Conservation (phyloP, 2,888 invertebrate species). For the Dione vanillae region DNA sequence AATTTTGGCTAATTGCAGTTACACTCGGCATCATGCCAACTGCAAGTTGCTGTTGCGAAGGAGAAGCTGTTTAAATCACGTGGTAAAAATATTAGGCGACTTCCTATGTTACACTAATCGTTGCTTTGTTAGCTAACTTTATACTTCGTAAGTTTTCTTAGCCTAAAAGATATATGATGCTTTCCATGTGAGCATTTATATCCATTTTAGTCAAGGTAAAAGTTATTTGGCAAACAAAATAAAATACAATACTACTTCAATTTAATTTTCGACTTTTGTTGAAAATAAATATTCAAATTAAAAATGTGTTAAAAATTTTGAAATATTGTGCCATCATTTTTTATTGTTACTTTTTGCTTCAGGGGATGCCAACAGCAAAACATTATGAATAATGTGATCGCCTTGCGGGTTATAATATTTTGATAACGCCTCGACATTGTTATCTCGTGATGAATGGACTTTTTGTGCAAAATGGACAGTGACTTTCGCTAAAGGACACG, state of each 20-base stretch:
- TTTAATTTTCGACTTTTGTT: neutral
- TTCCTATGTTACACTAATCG: conserved; percentile 53
- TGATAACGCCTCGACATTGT: conserved; percentile 80
- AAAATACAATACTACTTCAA: neutral
- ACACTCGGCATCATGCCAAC: conserved; percentile 72
- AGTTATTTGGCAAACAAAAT: neutral
- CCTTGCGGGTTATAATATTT: conserved; percentile 74
- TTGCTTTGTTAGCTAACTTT: neutral
- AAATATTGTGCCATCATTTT: conserved; percentile 13
- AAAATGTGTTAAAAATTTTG: conserved; percentile 8
- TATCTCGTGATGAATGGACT: conserved; percentile 82
- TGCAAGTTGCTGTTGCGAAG: conserved; percentile 59
- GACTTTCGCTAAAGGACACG: conserved; percentile 67
- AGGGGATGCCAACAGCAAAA: conserved; percentile 64
- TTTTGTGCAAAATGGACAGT: conserved; percentile 80
- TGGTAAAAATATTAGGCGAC: conserved; percentile 53
- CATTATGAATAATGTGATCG: conserved; percentile 60
- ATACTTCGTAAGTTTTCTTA: neutral
- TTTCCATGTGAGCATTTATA: neutral
- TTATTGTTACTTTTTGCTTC: conserved; percentile 72
- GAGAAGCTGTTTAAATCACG: conserved; percentile 68
- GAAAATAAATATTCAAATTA: conserved; percentile 11
- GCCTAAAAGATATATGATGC: neutral
- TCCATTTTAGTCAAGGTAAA: neutral
- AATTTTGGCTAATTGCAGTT: conserved; percentile 81